Conservation (phyloP, 2,113 vertebrate genomes). For the Eonycteris spelaea region DNA sequence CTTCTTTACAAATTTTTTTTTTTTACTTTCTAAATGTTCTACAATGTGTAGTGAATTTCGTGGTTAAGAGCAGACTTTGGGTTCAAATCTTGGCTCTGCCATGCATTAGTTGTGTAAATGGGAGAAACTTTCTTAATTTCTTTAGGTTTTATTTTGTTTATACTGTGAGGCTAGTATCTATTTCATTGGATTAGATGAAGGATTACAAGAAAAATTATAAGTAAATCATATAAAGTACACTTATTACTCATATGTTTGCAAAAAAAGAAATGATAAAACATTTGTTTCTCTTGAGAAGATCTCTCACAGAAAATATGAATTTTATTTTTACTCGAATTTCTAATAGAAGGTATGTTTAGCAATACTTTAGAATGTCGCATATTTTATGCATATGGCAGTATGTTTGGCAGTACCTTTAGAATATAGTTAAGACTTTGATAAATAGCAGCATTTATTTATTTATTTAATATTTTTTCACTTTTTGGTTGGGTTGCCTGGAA, state of each 20-base stretch:
- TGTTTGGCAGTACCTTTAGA: not conserved
- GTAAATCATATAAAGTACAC: not conserved
- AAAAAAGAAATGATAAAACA: constrained; percentile 5
- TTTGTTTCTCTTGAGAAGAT: constrained; percentile 10
- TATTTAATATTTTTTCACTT: not conserved
- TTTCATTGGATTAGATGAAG: not conserved
- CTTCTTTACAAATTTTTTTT: constrained; percentile 1
- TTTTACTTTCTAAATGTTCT: constrained; percentile 24
- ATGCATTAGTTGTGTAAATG: constrained; percentile 4
- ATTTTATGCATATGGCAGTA: not conserved
- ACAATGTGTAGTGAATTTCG: not conserved
- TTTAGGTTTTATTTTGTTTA: constrained; percentile 3
- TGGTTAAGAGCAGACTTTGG: not conserved
- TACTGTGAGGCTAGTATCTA: not conserved
- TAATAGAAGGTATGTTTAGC: not conserved
- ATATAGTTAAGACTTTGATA: not conserved
- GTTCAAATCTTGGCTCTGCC: constrained; percentile 38
- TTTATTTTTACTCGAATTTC: not conserved
- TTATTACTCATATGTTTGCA: not conserved
- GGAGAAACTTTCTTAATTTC: constrained; percentile 23
- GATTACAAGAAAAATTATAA: not conserved
- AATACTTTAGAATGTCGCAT: not conserved
- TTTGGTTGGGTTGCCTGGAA: not conserved
- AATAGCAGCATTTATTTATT: not conserved
- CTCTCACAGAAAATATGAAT: not conserved